Percentiles rank a stretch among this genome's conserved stretches.
Conservation (phyloP, 2,888 invertebrate species). For the Hirtodrosophila confusa region DNA sequence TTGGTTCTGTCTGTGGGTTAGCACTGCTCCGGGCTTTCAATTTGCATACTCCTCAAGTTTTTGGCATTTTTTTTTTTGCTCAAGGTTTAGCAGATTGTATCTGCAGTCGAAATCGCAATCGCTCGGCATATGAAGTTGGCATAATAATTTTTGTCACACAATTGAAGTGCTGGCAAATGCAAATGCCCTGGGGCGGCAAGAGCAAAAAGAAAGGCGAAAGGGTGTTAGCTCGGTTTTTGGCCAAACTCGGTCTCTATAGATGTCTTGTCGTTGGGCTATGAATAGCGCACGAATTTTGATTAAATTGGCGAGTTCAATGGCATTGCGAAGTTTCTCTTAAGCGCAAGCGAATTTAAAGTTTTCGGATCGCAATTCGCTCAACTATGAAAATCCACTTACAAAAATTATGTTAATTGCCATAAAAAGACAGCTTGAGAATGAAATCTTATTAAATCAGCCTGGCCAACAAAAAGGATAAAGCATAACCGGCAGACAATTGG, state of each 20-base stretch:
- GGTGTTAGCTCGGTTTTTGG: conserved; percentile 54
- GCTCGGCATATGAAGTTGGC: conserved; percentile 57
- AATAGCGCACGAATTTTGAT: conserved; percentile 53
- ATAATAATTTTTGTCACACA: conserved; percentile 64
- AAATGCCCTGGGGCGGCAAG: conserved; percentile 39
- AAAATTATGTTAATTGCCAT: conserved; percentile 79
- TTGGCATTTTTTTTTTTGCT: conserved; percentile 11
- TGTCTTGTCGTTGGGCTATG: conserved; percentile 36
- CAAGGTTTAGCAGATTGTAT: conserved; percentile 33
- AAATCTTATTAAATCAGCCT: conserved; percentile 69
- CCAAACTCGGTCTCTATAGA: conserved; percentile 25
- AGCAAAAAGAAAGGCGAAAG: conserved; percentile 61
- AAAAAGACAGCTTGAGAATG: conserved; percentile 53
- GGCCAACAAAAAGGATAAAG: conserved; percentile 54
- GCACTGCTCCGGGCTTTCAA: conserved; percentile 30
- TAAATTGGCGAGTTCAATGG: conserved; percentile 59
- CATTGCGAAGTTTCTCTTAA: conserved; percentile 56
- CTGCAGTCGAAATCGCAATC: conserved; percentile 50
- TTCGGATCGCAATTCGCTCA: conserved; percentile 56
- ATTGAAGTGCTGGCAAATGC: conserved; percentile 58
- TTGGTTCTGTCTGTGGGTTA: conserved; percentile 52
- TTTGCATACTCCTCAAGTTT: conserved; percentile 49
- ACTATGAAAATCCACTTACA: conserved; percentile 74
- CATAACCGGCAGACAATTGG: conserved; percentile 77
- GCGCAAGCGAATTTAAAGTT: conserved; percentile 55